phyloP scores from a whole-genome alignment of 2,888 invertebrate species.

The Nesidiocoris tenuis region DNA sequence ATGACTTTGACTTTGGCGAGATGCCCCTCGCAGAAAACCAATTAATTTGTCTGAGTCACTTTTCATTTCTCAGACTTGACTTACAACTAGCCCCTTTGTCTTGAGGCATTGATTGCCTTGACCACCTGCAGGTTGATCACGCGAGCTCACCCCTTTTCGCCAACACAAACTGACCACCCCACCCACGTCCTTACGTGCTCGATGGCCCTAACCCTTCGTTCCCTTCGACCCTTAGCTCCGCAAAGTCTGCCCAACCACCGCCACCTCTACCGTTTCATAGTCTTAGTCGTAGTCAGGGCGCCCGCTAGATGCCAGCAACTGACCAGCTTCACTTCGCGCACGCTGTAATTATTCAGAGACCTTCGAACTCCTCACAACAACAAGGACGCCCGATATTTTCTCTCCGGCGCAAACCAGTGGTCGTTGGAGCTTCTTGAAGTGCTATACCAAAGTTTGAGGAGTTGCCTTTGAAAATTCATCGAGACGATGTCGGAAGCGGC shows the following conservation, averaged over 20 bases:
- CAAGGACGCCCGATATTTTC: not conserved
- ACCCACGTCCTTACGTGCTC: not conserved
- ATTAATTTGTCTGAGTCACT: slow-evolving; percentile 37
- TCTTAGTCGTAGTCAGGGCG: slow-evolving; percentile 31
- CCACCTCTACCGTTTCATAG: not conserved
- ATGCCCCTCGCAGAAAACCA: slow-evolving; percentile 14
- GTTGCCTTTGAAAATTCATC: not conserved
- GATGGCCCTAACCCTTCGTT: slow-evolving; percentile 3
- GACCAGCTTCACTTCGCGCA: not conserved
- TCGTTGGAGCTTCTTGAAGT: not conserved
- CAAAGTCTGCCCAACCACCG: not conserved
- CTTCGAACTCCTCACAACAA: slow-evolving; percentile 4
- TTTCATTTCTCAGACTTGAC: slow-evolving; percentile 35
- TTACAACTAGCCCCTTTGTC: slow-evolving; percentile 21
- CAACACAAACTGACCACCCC: slow-evolving; percentile 29
- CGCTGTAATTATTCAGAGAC: slow-evolving; percentile 31
- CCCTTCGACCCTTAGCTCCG: slow-evolving; percentile 15
- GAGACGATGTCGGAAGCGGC: not conserved
- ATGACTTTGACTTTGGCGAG: too few species aligned
- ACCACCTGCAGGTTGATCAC: slow-evolving; percentile 38
- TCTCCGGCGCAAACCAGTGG: not conserved
- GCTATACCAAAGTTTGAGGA: too few species aligned
- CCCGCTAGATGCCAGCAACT: slow-evolving; percentile 32
- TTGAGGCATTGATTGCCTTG: slow-evolving; percentile 41
- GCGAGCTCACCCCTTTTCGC: slow-evolving; percentile 22